Base-by-base conservation (phyloP, 2,888 invertebrate genomes). In the Stenichneumon culpator region DNA sequence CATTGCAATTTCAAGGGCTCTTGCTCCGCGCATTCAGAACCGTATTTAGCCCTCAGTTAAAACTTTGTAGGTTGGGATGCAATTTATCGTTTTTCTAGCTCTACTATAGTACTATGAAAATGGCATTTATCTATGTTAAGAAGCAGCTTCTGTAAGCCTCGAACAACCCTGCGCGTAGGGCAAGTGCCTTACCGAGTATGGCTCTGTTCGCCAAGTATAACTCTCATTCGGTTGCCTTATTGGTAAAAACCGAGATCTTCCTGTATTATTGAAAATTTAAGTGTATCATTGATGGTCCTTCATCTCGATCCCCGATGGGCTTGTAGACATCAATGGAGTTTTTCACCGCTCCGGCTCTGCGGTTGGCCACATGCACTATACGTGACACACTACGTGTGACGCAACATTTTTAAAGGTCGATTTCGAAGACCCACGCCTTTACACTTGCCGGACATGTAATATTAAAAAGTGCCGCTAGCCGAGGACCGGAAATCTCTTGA, bases 401-500 rank as follows among this genome's bases (percentile, higher is more conserved):
- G 57, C 4, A 4, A 14, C 11, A 57, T 4, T 57, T 57, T 25
- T 25, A 9, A 25, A 5, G 22, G 14, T 22, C 4, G 57, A 57
- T 54, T 25, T 54, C 9, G 11, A 22, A 54, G 11, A 54, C 19
- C 22, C 22, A 19, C 22, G 7, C 11, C 3, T 22, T 11, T 11
- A 11, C 9, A 11, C 22, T 54, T 54, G 22, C 22, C 54, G 54
- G 22, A 2, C 1, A 22, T 14, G 7, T 19, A 44, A 47, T 60
- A 44, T 39, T 11, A 52, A 47, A 25, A 28, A 22, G 22, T 3
- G 72, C 36, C 11, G 25, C 14, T 28, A 16, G 19, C 36, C 16
- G n/a, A 32, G 63, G 50, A 60, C 52, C 73, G 87, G 88, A 89
- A 89, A 90, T 91, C 91, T 87, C 73, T 89, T 87, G 90, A 90